Conservation (phyloP, 2,888 invertebrate species). For the Hyposoter dolosus region DNA sequence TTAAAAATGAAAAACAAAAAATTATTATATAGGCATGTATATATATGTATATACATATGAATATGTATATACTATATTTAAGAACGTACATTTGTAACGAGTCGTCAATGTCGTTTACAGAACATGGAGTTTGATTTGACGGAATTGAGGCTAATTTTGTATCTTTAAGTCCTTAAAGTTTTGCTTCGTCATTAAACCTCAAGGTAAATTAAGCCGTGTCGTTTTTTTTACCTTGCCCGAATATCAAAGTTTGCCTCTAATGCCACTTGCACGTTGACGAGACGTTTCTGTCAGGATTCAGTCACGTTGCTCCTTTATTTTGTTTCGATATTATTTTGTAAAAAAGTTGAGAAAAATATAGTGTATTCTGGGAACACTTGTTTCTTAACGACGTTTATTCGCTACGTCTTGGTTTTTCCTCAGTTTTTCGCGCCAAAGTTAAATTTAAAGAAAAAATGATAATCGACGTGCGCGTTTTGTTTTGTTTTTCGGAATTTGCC, state of each 20-base stretch:
- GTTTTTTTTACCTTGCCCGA: conserved; percentile 7
- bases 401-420: conserved; percentile 25
- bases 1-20: conserved; percentile 78
- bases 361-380: conserved; percentile 53
- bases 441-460: conserved; percentile 26
- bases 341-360: conserved; percentile 67
- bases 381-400: conserved; percentile 15
- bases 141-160: conserved; percentile 57
- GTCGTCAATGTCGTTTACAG: conserved; percentile 50
- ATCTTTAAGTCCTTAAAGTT: background rate
- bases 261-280: conserved; percentile 32
- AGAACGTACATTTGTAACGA: conserved; percentile 55
- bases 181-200: background rate
- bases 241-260: conserved; percentile 8
- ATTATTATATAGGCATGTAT: conserved; percentile 77
- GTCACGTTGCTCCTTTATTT: conserved; percentile 35
- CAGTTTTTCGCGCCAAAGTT: conserved; percentile 35
- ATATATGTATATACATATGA: conserved; percentile 74
- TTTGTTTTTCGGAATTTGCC: conserved; percentile 21
- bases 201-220: conserved; percentile 26
- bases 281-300: conserved; percentile 12
- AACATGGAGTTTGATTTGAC: conserved; percentile 62
- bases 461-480: conserved; percentile 39
- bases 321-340: conserved; percentile 41
- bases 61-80: conserved; percentile 71